Evolutionary conservation across 1,140 invertebrate genomes (phyloP), one percentile per base, ranked within the genome.

Genomic region (Belonocnema kinseyi): DNA sequence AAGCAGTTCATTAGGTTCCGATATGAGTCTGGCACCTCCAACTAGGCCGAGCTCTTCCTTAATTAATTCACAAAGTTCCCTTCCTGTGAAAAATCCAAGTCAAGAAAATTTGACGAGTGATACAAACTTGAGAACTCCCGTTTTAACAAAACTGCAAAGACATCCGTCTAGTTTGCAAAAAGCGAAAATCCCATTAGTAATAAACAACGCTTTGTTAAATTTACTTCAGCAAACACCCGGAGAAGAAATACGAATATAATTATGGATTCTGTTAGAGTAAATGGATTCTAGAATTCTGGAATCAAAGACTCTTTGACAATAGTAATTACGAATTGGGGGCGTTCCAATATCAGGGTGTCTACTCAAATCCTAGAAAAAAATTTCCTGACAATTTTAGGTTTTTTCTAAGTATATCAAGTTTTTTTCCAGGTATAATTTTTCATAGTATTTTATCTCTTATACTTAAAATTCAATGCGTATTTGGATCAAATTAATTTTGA

Each of bases 121-220:
- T 17, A 56, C 76, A 5, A 73, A 75, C 73, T n/a, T 73, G 51
- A 12, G 75, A 10, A 88, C 85, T 54, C 80, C 40, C 8, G 79
- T 76, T 16, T 75, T 85, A n/a, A 76, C 85, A 12, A 90, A 88
- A 71, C 66, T 88, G 19, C 82, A 86, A n/a, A 89, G 87, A 61
- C 86, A 79, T 46, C 86, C 88, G 50, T 83, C 85, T 0, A 88
- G 75, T 61, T 76, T 91, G 14, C 90, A 90, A 77, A 88, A 86
- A 78, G 86, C 90, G 0, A 91, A 92, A 76, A 91, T 91, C 77
- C 90, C 90, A 13, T 80, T 91, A 46, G 87, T 89, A 51, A 90
- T 91, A 79, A 91, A 90, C 61, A 89, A 85, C 77, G 85, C 86
- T 1, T 77, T 91, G 19, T 83, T 90, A 26, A 91, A 91, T 84